phyloP scores from a whole-genome alignment of 2,113 vertebrate genomes.

The Sardina pilchardus region DNA sequence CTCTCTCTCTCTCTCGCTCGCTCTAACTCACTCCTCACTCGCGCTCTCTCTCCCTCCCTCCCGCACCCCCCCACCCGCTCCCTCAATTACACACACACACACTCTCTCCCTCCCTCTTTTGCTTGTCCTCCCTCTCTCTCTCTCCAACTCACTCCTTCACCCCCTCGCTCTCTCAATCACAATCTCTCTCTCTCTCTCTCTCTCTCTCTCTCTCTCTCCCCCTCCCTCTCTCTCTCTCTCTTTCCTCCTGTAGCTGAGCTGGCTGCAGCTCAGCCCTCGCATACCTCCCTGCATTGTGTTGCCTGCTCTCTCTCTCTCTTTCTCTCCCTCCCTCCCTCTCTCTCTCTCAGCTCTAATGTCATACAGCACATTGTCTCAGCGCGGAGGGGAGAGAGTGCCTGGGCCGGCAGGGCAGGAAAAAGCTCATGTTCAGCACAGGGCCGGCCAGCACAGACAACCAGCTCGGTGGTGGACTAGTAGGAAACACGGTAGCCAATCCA shows the following conservation, averaged over 20 bases:
- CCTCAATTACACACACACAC: constrained; percentile 32
- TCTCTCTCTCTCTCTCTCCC: neutral
- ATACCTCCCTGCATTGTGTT: constrained; percentile 64
- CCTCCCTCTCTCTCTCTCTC: neutral
- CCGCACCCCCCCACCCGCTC: constrained; percentile 61
- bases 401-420: neutral
- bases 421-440: neutral
- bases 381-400: neutral
- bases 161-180: neutral
- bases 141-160: neutral
- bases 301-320: neutral
- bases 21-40: constrained; percentile 57
- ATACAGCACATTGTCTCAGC: constrained; percentile 10
- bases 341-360: constrained; percentile 1
- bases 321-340: constrained; percentile 41
- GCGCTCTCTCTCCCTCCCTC: constrained; percentile 39
- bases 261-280: constrained; percentile 66
- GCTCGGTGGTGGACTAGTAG: neutral
- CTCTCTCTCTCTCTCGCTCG: constrained; percentile 36
- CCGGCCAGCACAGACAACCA: neutral
- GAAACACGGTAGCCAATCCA: neutral
- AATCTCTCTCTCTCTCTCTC: neutral
- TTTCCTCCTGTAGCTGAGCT: constrained; percentile 58
- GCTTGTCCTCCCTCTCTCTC: neutral
- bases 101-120: neutral